Base-by-base conservation (phyloP, 35 echinoderm and acorn worm genomes). In the Eucidaris tribuloides region DNA sequence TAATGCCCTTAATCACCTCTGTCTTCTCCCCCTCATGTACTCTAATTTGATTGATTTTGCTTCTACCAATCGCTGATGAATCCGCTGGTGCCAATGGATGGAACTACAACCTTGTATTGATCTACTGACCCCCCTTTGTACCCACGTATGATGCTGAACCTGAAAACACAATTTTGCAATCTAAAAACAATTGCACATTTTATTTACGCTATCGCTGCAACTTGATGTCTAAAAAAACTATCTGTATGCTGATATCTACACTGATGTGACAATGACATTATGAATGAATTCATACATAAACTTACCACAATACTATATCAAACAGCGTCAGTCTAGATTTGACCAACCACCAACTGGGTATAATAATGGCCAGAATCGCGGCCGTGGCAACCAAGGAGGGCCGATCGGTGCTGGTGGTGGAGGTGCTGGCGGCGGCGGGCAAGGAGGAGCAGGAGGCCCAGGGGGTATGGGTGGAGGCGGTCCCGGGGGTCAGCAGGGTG, bases 271-370 rank as follows among this genome's bases (percentile, higher is more conserved):
- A n/a, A n/a, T n/a, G n/a, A n/a, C n/a, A n/a, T n/a, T n/a, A n/a
- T 52, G 48, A 9, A n/a, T 52, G 48, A 52, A 52, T 52, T 52
- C 48, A 52, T 11, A 52, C 48, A 52, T n/a, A 52, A 52, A 52
- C 48, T 52, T 52, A 9, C 48, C 9, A 52, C 48, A 52, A 52
- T 52, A 52, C n/a, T n/a, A 52, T 52, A 52, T n/a, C 7, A 25
- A 64, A 74, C 68, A 74, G 68, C 68, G 68, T 44, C 68, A 74
- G 34, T 42, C 35, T 74, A 74, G 68, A 36, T 74, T 74, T 41
- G 68, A 74, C 24, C 68, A 74, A 24, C 68, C 48, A 52, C 48
- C 68, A 74, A 20, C 35, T 74, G 68, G 68, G n/a, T 74, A 42
- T 40, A 74, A 74, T 44, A 74, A 74, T 44, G 40, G 40, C 41